Conservation (phyloP, 2,797 vertebrate species). For the Basileuterus tristriatus region DNA sequence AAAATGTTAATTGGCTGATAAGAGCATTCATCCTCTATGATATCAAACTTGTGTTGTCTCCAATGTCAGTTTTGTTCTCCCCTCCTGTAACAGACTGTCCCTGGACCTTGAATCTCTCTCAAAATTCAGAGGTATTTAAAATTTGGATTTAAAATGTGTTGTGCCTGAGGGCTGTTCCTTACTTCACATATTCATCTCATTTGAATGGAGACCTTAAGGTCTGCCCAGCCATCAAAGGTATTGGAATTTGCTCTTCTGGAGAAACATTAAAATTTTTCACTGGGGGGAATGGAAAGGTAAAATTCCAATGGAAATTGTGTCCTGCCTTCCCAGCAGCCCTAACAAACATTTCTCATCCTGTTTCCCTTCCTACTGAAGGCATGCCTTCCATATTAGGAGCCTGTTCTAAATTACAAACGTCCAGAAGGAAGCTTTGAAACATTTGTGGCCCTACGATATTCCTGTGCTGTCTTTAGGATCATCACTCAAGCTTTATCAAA, state of each 20-base stretch:
- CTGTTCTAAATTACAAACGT: neutral
- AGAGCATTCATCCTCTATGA: neutral
- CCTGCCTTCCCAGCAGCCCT: neutral
- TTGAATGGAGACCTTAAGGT: conserved; percentile 36
- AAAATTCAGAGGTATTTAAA: conserved; percentile 39
- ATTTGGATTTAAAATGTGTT: conserved; percentile 35
- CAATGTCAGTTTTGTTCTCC: neutral
- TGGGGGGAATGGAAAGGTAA: conserved; percentile 30
- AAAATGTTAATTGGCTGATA: neutral
- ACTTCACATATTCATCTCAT: neutral
- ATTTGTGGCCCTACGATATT: neutral
- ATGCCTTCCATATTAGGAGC: neutral
- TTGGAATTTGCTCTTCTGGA: conserved; percentile 35
- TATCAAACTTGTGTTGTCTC: neutral
- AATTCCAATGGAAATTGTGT: conserved; percentile 53
- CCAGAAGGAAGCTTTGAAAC: neutral
- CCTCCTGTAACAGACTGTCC: neutral
- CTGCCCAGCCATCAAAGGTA: conserved; percentile 14
- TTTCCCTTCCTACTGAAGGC: neutral
- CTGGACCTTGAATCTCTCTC: neutral
- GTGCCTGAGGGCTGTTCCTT: neutral
- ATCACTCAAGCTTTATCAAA: conserved; percentile 9
- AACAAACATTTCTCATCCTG: neutral
- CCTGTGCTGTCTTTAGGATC: neutral
- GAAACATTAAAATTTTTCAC: conserved; percentile 16